Conservation (phyloP, 2,113 vertebrate species). For the Monopterus albus region DNA sequence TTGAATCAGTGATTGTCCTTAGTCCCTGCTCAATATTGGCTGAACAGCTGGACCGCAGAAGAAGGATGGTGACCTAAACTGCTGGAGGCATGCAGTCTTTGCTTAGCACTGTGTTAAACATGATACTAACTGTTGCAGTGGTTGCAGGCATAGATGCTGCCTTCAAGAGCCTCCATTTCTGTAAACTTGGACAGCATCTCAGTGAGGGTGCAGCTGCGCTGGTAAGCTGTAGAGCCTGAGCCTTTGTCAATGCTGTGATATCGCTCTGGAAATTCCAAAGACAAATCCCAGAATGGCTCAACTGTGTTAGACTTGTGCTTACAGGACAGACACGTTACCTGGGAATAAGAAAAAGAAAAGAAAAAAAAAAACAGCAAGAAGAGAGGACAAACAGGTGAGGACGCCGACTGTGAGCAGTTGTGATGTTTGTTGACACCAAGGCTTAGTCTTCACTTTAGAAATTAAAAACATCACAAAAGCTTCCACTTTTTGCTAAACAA, state of each 20-base stretch:
- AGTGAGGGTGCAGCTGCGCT: conserved; percentile 92
- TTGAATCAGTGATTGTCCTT: neutral
- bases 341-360: too few species aligned
- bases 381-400: neutral
- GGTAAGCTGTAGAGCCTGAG: conserved; percentile 81
- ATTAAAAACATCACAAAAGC: too few species aligned
- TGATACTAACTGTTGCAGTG: conserved; percentile 95
- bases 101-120: neutral
- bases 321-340: conserved; percentile 98
- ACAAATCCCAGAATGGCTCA: conserved; percentile 98
- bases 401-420: neutral
- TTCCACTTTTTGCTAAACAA: too few species aligned
- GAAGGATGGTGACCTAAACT: neutral
- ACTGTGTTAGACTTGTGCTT: conserved; percentile 98
- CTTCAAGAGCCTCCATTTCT: conserved; percentile 96
- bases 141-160: conserved; percentile 97
- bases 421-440: neutral
- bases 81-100: too few species aligned
- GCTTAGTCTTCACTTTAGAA: neutral
- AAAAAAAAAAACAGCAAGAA: neutral
- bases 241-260: conserved; percentile 92
- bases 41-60: neutral
- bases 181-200: conserved; percentile 99
- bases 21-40: neutral
- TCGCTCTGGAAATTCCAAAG: conserved; percentile 96